phyloP scores from a whole-genome alignment of 2,113 vertebrate genomes.

The Ailuropoda melanoleuca region DNA sequence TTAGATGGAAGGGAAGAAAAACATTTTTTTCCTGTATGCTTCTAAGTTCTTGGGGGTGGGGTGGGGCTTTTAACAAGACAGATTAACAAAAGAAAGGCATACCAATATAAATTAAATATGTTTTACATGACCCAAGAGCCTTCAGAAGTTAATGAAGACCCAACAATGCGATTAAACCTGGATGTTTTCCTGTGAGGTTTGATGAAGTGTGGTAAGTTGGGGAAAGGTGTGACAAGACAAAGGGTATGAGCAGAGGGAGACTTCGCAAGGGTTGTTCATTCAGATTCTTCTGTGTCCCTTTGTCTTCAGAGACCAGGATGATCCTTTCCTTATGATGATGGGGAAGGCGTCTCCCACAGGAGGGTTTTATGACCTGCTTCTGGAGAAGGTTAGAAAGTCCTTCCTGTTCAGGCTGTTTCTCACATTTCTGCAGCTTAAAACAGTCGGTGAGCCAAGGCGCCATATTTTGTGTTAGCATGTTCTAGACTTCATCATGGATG shows the following conservation, averaged over 20 bases:
- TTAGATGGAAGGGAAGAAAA: not conserved
- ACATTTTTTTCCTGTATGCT: not conserved
- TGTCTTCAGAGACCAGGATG: not conserved
- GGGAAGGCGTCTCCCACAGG: not conserved
- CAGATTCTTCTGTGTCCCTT: not conserved
- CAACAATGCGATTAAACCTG: not conserved
- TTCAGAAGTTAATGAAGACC: not conserved
- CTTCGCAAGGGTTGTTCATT: not conserved
- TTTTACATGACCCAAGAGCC: not conserved
- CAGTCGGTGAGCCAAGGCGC: not conserved
- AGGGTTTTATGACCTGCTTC: not conserved
- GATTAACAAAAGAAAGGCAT: not conserved
- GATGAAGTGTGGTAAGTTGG: not conserved
- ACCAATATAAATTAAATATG: not conserved
- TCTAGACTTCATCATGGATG: not conserved
- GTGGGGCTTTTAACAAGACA: not conserved
- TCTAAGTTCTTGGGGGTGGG: not conserved
- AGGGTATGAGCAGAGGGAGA: not conserved
- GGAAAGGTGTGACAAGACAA: not conserved
- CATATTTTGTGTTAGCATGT: not conserved
- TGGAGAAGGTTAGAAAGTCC: not conserved
- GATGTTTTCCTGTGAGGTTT: not conserved
- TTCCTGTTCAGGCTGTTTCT: not conserved
- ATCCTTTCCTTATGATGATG: not conserved
- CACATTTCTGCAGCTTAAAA: not conserved